Conservation (phyloP, 2,888 invertebrate species). For the Agrochola lota region DNA sequence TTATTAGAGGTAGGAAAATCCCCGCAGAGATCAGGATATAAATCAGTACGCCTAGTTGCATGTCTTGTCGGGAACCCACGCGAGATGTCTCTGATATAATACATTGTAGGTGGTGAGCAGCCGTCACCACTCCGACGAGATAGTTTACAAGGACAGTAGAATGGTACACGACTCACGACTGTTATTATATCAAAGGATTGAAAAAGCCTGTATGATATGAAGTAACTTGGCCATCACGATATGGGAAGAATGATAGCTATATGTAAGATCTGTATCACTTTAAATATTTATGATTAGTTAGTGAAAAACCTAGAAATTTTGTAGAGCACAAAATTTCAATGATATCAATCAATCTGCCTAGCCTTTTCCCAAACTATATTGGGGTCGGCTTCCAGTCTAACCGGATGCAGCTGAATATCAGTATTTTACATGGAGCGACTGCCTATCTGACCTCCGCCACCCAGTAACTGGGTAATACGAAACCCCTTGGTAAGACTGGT, state of each 20-base stretch:
- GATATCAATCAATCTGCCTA: neutral
- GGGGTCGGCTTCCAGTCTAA: no score
- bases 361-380: no score
- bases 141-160: slow-evolving; percentile 25
- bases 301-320: neutral
- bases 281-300: neutral
- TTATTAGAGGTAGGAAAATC: neutral
- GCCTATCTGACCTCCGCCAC: no score
- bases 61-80: slow-evolving; percentile 28
- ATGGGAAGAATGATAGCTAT: neutral
- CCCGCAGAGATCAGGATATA: neutral
- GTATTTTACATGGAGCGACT: no score
- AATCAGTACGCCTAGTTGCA: slow-evolving; percentile 10
- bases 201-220: neutral
- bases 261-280: neutral
- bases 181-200: neutral
- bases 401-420: no score
- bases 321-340: no score
- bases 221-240: neutral
- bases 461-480: no score
- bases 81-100: slow-evolving; percentile 14
- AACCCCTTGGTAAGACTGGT: no score
- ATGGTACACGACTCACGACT: neutral
- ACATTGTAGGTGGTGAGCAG: slow-evolving; percentile 24
- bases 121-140: slow-evolving; percentile 21